phyloP scores from a whole-genome alignment of 1,140 invertebrate genomes.

The Drosophila carrolli region DNA sequence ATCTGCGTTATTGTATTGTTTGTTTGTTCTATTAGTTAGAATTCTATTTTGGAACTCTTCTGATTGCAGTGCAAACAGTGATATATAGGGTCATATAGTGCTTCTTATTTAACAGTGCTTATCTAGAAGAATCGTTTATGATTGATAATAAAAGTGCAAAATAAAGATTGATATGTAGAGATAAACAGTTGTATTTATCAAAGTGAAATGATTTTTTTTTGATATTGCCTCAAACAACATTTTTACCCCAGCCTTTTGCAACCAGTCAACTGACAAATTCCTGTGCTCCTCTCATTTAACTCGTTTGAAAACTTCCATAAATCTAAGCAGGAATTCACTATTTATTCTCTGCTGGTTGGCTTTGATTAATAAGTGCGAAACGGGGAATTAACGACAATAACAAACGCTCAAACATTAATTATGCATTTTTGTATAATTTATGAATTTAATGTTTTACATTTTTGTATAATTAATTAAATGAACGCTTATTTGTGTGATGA shows the following conservation, averaged over 20 bases:
- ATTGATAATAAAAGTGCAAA: conserved; percentile 3
- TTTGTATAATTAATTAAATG: conserved; percentile 60
- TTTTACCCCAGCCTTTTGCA: conserved; percentile 1
- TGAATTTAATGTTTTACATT: conserved; percentile 42
- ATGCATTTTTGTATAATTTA: conserved; percentile 45
- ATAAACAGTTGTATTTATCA: background rate
- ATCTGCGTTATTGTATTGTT: background rate
- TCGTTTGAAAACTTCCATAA: conserved; percentile 35
- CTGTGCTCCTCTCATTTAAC: conserved; percentile 37
- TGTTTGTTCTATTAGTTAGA: conserved; percentile 14
- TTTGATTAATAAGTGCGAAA: conserved; percentile 31
- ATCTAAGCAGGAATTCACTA: conserved; percentile 17
- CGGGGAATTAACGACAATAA: conserved; percentile 10
- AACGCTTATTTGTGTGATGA: conserved; percentile 45
- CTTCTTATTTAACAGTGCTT: background rate
- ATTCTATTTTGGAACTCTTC: conserved; percentile 53
- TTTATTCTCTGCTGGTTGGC: background rate
- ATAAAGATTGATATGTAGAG: background rate
- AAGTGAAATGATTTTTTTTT: background rate
- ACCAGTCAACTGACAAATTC: conserved; percentile 17
- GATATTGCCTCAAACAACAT: background rate
- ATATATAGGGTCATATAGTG: conserved; percentile 1
- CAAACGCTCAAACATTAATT: conserved; percentile 41
- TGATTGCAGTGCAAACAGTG: conserved; percentile 27
- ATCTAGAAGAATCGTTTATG: conserved; percentile 9